Base-by-base conservation (phyloP, 2,113 vertebrate genomes). In the Nothobranchius furzeri region DNA sequence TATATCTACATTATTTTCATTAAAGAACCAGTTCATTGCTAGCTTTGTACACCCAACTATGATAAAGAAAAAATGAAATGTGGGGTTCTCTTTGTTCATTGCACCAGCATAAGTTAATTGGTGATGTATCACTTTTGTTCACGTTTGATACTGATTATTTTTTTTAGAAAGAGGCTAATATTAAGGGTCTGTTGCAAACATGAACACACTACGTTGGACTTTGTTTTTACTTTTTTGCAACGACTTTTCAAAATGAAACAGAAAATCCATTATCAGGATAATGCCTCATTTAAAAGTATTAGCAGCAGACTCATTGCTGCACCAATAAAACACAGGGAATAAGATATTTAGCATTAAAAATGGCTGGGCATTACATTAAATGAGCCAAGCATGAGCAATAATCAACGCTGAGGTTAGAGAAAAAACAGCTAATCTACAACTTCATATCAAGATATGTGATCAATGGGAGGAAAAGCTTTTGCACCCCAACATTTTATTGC, bases 381-480 rank as follows among this genome's bases (percentile, higher is more conserved):
- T 86, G 91, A 91, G 87, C 82, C 88, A 84, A 87, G 75, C 80
- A 85, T 88, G 86, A 75, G 69, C 80, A 89, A 90, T 91, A 85
- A 91, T 84, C 78, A 79, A 42, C 66, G 30, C 9, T 59, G 69
- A 57, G 71, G 67, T 56, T 40, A 36, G 55, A 78, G 61, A 66
- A 45, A 82, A 70, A 46, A 36, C 36, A 54, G 70, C 55, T 75
- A 74, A 75, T 61, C 59, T 57, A 60, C 64, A 74, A 70, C 54
- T 85, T 81, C 73, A 75, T 74, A 68, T 78, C 67, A 70, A 54
- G 68, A 82, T 68, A 70, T 80, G 80, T 74, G 67, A 82, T 86
- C 71, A 86, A 71, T 82, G 79, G 73, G 85, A 79, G 42, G 67
- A 72, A 73, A 70, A 67, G 24, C 36, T 63, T 45, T 79, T 80